Evolutionary conservation across 2,888 invertebrate species (phyloP).

Genomic region (Ptilodon capucinus): DNA sequence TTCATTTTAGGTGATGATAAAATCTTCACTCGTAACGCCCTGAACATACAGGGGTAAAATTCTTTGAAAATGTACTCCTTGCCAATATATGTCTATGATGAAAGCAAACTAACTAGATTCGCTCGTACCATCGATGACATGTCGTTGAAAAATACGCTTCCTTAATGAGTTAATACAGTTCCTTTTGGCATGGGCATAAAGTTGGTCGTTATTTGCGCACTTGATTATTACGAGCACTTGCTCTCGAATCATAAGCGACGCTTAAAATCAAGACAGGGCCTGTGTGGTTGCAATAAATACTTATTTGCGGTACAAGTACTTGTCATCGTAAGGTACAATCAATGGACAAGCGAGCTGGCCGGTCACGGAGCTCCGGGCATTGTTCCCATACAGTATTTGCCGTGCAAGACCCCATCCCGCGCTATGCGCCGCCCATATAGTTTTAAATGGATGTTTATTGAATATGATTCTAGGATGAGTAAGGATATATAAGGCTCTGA

Average conservation of each 20-base stretch:
- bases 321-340: constrained; percentile 81
- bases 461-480: constrained; percentile 22
- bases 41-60: no score
- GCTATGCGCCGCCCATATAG: constrained; percentile 52
- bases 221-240: constrained; percentile 32
- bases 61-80: no score
- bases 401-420: constrained; percentile 28
- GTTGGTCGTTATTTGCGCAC: no score
- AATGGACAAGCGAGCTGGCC: constrained; percentile 58
- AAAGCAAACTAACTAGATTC: no score
- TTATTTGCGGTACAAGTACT: constrained; percentile 72
- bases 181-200: no score
- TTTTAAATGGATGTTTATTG: constrained; percentile 58
- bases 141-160: no score
- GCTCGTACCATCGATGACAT: no score
- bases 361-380: constrained; percentile 60
- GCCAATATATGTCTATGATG: no score
- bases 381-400: constrained; percentile 59
- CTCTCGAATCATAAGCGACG: constrained; percentile 27
- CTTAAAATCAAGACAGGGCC: constrained; percentile 45
- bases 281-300: constrained; percentile 74
- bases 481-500: background rate
- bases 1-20: no score
- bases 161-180: no score
- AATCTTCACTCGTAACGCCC: no score